Conservation (phyloP, 1,140 invertebrate genomes). For the Brachionus asplanchnoidis region DNA sequence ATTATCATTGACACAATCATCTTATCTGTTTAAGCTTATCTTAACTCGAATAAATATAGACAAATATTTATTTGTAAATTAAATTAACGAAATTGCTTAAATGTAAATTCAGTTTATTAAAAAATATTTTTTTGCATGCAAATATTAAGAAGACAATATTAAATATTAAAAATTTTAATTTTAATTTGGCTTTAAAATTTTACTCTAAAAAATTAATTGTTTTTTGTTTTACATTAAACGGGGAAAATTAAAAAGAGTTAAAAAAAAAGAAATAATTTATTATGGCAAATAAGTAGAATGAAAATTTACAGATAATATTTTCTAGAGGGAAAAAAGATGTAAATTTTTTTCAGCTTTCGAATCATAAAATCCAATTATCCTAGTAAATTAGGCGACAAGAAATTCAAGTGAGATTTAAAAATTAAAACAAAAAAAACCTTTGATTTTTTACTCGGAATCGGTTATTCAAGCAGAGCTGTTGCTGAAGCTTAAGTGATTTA, state of each 20-base stretch:
- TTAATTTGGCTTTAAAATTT: neutral
- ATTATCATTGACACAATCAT: neutral
- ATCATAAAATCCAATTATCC: neutral
- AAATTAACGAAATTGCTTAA: neutral
- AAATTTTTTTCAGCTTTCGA: neutral
- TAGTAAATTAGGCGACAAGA: neutral
- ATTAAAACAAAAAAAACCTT: neutral
- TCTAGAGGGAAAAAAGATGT: neutral
- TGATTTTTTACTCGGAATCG: slow-evolving; percentile 8
- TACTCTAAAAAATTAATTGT: neutral
- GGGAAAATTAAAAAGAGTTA: neutral
- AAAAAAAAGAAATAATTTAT: neutral
- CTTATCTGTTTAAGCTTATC: neutral
- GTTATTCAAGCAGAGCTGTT: neutral
- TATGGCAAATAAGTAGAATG: neutral
- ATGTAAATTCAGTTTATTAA: too few species aligned
- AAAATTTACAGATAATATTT: neutral
- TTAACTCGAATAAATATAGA: neutral
- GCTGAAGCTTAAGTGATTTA: neutral
- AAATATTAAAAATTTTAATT: too few species aligned
- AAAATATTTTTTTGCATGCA: too few species aligned
- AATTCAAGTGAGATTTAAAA: neutral
- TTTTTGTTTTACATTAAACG: neutral
- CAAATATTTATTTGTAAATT: neutral
- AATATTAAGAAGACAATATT: too few species aligned